These are phyloP conservation scores for Cherax quadricarinatus DNA, from an alignment of 1,140 invertebrate genomes.

Conservation along the genomic window DNA sequence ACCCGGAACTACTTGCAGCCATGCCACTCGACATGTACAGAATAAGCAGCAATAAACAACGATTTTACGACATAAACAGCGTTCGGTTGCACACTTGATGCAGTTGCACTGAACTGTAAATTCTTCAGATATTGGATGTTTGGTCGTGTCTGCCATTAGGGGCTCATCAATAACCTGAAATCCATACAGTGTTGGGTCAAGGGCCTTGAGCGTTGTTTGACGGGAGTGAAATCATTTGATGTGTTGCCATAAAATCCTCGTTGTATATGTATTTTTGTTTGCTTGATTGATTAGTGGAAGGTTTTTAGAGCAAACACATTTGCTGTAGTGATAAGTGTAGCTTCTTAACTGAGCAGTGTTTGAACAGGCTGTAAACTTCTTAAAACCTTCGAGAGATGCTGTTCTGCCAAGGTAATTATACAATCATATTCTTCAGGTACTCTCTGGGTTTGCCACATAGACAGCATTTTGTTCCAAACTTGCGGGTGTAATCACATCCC, in stretches of 20 bases:
- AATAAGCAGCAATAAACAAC: slow-evolving; percentile 2
- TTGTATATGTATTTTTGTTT: slow-evolving; percentile 26
- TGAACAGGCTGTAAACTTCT: neutral
- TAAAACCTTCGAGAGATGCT: slow-evolving; percentile 13
- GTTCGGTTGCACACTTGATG: slow-evolving; percentile 7
- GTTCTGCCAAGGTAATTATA: neutral
- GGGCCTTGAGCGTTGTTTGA: neutral
- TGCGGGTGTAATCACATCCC: slow-evolving; percentile 16
- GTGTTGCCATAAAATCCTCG: neutral
- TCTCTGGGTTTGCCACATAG: neutral
- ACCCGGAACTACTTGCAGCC: neutral
- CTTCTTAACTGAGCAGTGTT: slow-evolving; percentile 22
- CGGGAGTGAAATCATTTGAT: neutral
- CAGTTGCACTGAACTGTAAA: slow-evolving; percentile 25
- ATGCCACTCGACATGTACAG: slow-evolving; percentile 12
- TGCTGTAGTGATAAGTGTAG: neutral
- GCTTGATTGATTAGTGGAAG: neutral
- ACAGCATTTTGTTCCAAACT: neutral
- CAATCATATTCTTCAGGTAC: neutral
- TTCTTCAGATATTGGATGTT: slow-evolving; percentile 16
- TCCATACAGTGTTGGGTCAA: slow-evolving; percentile 15
- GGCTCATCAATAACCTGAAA: slow-evolving; percentile 14
- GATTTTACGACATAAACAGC: slow-evolving; percentile 3
- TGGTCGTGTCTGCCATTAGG: neutral
- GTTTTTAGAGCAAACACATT: neutral